A percentile compares a stretch with the other conserved stretches of the same genome.
Conservation (phyloP, 2,797 vertebrate genomes). For the Liasis olivaceus region DNA sequence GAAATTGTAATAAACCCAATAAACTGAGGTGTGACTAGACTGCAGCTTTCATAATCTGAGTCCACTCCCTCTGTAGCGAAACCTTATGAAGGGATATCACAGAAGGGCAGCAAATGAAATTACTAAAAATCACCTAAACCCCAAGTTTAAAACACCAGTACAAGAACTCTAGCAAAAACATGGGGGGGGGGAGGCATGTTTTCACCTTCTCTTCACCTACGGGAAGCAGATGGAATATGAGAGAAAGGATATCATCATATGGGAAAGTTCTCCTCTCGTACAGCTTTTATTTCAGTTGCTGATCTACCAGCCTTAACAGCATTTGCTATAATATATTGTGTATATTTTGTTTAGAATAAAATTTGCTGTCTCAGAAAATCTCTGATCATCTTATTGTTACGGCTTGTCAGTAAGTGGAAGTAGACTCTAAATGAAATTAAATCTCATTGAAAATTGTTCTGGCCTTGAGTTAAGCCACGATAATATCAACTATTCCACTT, state of each 20-base stretch:
- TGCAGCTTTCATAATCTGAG: not conserved
- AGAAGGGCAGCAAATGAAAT: not conserved
- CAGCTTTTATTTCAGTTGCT: not conserved
- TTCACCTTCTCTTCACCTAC: not conserved
- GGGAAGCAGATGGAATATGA: not conserved
- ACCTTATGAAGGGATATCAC: not conserved
- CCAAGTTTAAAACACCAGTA: not conserved
- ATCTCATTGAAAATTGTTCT: not conserved
- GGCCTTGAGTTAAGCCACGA: slow-evolving; percentile 36
- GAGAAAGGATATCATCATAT: not conserved
- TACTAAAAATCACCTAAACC: not conserved
- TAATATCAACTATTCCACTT: slow-evolving; percentile 31
- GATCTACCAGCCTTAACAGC: not conserved
- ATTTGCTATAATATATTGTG: not conserved
- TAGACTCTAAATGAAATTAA: not conserved
- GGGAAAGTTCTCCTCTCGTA: not conserved
- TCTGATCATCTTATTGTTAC: not conserved
- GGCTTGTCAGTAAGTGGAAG: not conserved
- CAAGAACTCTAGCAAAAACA: not conserved
- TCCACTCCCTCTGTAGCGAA: not conserved
- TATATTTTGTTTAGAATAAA: not conserved
- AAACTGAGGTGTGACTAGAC: not conserved
- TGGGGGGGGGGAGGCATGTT: not conserved
- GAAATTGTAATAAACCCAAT: not conserved
- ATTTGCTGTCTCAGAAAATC: not conserved